Evolutionary conservation across 2,888 invertebrate species (phyloP).

Genomic region (Euphydryas editha): DNA sequence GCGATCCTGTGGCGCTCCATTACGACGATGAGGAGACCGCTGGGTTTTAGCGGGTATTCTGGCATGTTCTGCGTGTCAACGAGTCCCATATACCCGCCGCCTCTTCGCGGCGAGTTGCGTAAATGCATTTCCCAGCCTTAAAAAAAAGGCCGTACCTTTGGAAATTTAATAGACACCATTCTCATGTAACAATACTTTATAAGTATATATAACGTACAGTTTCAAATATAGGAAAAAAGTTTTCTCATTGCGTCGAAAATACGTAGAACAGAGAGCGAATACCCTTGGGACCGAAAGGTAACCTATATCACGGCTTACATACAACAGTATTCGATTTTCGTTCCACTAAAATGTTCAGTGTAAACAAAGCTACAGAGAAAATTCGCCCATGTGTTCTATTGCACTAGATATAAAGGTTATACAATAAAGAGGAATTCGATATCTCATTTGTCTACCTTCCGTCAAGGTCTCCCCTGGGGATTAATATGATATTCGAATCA

Average conservation of each 20-base stretch:
- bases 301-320: constrained; percentile 20
- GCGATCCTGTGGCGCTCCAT: no score
- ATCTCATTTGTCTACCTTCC: constrained; percentile 8
- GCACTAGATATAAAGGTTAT: constrained; percentile 5
- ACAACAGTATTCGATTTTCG: background rate
- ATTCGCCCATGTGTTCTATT: background rate
- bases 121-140: no score
- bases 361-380: constrained; percentile 8
- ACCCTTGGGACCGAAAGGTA: constrained; percentile 24
- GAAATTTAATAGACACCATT: no score
- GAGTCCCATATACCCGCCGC: no score
- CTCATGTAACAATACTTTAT: background rate
- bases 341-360: constrained; percentile 2
- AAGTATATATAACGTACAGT: background rate
- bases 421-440: background rate
- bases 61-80: no score
- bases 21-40: no score
- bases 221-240: constrained; percentile 23
- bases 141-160: no score
- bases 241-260: constrained; percentile 25
- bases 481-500: constrained; percentile 10
- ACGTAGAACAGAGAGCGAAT: constrained; percentile 28
- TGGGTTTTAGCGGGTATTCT: no score
- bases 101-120: no score
- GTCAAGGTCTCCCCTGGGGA: constrained; percentile 9